phyloP scores from a whole-genome alignment of 2,797 vertebrate genomes.

The Gouania willdenowi region DNA sequence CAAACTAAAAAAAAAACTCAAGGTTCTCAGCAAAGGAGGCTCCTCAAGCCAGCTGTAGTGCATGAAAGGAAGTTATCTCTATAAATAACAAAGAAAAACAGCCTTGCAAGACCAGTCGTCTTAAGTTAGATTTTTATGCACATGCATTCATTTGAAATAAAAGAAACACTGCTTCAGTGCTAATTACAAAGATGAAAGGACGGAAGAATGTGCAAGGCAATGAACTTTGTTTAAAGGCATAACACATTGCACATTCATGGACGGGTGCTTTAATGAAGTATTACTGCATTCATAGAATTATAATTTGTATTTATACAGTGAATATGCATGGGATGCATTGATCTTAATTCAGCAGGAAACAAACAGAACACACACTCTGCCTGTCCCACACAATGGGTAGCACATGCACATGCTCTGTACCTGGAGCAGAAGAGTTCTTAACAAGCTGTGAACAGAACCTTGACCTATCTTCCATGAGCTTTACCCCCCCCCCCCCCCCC shows the following conservation, averaged over 20 bases:
- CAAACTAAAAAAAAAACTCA: slow-evolving; percentile 51
- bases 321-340: slow-evolving; percentile 6
- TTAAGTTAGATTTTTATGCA: slow-evolving; percentile 78
- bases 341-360: slow-evolving; percentile 18
- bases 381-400: slow-evolving; percentile 46
- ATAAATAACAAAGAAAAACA: slow-evolving; percentile 78
- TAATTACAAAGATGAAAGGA: slow-evolving; percentile 81
- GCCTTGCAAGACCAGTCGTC: slow-evolving; percentile 62
- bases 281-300: slow-evolving; percentile 29
- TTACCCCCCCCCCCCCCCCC: slow-evolving; percentile 56
- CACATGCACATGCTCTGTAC: slow-evolving; percentile 53
- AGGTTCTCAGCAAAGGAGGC: slow-evolving; percentile 52
- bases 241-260: slow-evolving; percentile 59
- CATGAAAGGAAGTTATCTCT: slow-evolving; percentile 66
- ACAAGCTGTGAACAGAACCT: slow-evolving; percentile 75
- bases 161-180: slow-evolving; percentile 75
- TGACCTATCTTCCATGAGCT: slow-evolving; percentile 74
- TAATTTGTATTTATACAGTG: slow-evolving; percentile 11
- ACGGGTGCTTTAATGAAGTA: slow-evolving; percentile 49
- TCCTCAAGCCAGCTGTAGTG: slow-evolving; percentile 39
- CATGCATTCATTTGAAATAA: slow-evolving; percentile 78
- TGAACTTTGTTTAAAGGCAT: slow-evolving; percentile 70
- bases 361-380: slow-evolving; percentile 28
- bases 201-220: slow-evolving; percentile 69
- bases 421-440: slow-evolving; percentile 58